These are phyloP conservation scores for Heliocidaris tuberculata DNA, from an alignment of 35 echinoderm and acorn worm genomes.

Conservation along the genomic window DNA sequence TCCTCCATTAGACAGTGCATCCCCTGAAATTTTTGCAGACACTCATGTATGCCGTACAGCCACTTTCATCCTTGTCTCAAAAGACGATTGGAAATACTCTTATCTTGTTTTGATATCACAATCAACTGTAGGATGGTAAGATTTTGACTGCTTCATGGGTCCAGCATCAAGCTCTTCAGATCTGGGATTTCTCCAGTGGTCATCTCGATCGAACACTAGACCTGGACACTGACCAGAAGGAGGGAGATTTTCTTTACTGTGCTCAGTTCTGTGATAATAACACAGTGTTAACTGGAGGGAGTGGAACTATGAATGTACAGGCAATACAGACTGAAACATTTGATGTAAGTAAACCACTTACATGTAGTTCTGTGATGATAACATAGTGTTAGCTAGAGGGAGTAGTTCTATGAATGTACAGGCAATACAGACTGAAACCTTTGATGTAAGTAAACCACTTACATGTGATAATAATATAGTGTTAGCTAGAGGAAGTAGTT, in stretches of 20 bases:
- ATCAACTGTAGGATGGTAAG: constrained; percentile 77
- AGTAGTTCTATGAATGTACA: constrained; percentile 84
- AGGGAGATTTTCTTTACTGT: constrained; percentile 89
- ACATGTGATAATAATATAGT: constrained; percentile 85
- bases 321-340: constrained; percentile 69
- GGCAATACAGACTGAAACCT: constrained; percentile 68
- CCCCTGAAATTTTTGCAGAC: too few species aligned
- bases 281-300: constrained; percentile 87
- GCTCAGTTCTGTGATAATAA: constrained; percentile 92
- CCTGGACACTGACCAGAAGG: constrained; percentile 57
- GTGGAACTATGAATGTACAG: constrained; percentile 82
- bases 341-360: constrained; percentile 42
- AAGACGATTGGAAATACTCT: too few species aligned
- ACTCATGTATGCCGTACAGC: too few species aligned
- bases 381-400: constrained; percentile 79
- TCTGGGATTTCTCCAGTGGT: constrained; percentile 80
- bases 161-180: constrained; percentile 69
- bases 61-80: too few species aligned
- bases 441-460: constrained; percentile 55
- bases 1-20: too few species aligned
- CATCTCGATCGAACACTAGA: constrained; percentile 73
- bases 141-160: constrained; percentile 95
- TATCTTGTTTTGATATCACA: not conserved
- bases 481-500: constrained; percentile 90
- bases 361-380: constrained; percentile 77